phyloP scores from a whole-genome alignment of 2,888 invertebrate genomes.

The Andricus quercusramuli region DNA sequence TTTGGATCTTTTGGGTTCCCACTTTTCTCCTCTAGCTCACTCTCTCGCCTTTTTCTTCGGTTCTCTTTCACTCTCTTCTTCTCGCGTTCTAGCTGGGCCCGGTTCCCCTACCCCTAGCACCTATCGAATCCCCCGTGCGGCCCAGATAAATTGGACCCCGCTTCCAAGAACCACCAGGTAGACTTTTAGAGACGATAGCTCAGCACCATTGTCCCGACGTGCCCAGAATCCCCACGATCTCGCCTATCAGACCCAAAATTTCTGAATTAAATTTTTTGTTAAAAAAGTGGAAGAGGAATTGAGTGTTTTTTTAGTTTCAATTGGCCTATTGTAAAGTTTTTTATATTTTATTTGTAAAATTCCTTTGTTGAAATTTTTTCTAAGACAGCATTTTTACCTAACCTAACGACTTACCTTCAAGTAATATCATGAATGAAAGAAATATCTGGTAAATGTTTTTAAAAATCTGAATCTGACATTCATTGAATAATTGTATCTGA shows the following conservation, averaged over 20 bases:
- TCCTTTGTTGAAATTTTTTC: too few relatives aligned
- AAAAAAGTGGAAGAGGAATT: not conserved
- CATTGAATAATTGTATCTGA: not conserved
- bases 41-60: conserved; percentile 55
- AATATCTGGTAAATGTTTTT: too few relatives aligned
- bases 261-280: conserved; percentile 12
- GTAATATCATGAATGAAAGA: too few relatives aligned
- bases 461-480: not conserved
- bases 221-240: not conserved
- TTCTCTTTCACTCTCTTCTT: conserved; percentile 49
- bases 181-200: conserved; percentile 43
- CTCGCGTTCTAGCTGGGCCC: conserved; percentile 39
- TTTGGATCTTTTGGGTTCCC: conserved; percentile 55
- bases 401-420: too few relatives aligned
- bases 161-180: conserved; percentile 74
- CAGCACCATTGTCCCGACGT: conserved; percentile 26
- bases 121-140: conserved; percentile 67
- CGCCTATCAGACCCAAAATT: not conserved
- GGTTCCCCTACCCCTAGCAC: conserved; percentile 46
- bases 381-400: too few relatives aligned
- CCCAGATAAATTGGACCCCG: conserved; percentile 72
- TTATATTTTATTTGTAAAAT: not conserved
- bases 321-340: too few relatives aligned
- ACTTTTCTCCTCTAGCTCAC: conserved; percentile 52
- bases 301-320: not conserved